phyloP scores from a whole-genome alignment of 2,113 vertebrate genomes.

The Pyxicephalus adspersus region DNA sequence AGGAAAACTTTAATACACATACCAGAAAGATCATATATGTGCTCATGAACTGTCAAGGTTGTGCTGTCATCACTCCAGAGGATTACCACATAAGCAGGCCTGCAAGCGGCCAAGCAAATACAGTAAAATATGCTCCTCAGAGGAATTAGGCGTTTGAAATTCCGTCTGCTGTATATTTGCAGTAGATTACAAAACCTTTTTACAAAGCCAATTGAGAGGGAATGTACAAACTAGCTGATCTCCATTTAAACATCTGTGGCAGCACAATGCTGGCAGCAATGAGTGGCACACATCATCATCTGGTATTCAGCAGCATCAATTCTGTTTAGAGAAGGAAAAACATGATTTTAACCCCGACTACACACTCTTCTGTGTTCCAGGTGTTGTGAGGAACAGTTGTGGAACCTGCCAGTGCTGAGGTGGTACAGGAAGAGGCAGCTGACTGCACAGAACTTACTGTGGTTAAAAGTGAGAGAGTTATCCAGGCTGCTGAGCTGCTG shows the following conservation, averaged over 20 bases:
- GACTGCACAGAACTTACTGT: slow-evolving; percentile 90
- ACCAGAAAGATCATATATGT: slow-evolving; percentile 14
- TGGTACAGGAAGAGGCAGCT: slow-evolving; percentile 66
- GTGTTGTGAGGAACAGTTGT: slow-evolving; percentile 66
- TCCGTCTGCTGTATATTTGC: neutral
- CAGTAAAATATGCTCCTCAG: neutral
- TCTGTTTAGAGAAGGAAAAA: slow-evolving; percentile 43
- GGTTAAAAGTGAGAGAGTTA: slow-evolving; percentile 98
- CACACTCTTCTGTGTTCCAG: neutral
- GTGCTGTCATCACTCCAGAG: neutral
- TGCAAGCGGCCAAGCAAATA: neutral
- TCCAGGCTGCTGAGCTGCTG: slow-evolving; percentile 99
- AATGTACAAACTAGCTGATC: neutral
- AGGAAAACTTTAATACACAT: neutral
- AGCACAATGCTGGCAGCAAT: slow-evolving; percentile 36
- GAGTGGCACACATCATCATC: slow-evolving; percentile 67
- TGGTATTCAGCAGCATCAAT: slow-evolving; percentile 40
- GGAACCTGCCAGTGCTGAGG: slow-evolving; percentile 68
- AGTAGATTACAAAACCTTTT: neutral
- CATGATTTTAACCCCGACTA: neutral
- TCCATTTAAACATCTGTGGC: neutral
- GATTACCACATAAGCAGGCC: neutral
- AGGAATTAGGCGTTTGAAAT: neutral
- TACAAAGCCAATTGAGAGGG: neutral
- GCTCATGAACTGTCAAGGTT: neutral